phyloP scores from a whole-genome alignment of 2,888 invertebrate genomes.

The Isotomurus palustris region DNA sequence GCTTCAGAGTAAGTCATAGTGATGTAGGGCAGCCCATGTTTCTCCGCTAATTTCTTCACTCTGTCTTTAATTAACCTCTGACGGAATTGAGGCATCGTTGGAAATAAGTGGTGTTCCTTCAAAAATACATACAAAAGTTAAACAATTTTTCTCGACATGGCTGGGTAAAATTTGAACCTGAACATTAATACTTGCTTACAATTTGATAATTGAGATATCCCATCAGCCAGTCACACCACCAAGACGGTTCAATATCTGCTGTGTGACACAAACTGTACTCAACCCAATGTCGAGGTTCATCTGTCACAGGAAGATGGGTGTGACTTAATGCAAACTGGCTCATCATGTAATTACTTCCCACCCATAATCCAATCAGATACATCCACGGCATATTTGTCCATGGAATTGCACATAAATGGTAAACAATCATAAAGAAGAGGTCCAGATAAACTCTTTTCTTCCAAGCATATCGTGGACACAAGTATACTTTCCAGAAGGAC shows the following conservation, averaged over 20 bases:
- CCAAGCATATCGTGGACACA: conserved; percentile 41
- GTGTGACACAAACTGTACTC: conserved; percentile 17
- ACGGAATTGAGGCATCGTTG: conserved; percentile 46
- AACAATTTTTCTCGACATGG: too few species aligned
- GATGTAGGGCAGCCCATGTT: conserved; percentile 40
- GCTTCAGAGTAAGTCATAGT: too few species aligned
- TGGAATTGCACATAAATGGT: conserved; percentile 38
- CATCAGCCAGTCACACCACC: conserved; percentile 2
- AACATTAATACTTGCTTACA: too few species aligned
- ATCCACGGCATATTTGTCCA: conserved; percentile 35
- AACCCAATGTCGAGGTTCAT: conserved; percentile 30
- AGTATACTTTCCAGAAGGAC: conserved; percentile 42
- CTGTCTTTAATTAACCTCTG: conserved; percentile 33
- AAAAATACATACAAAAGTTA: too few species aligned
- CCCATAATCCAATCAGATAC: conserved; percentile 42
- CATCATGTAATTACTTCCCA: conserved; percentile 44
- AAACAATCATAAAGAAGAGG: conserved; percentile 38
- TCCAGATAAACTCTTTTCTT: conserved; percentile 31
- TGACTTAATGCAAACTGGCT: conserved; percentile 45
- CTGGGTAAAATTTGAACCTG: too few species aligned
- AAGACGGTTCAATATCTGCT: not conserved
- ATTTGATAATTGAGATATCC: conserved; percentile 23
- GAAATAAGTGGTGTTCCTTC: conserved; percentile 37
- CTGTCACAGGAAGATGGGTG: conserved; percentile 40
- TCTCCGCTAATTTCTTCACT: conserved; percentile 36